Evolutionary conservation across 2,888 invertebrate genomes (phyloP), one percentile per base, ranked within the genome.

Genomic region (Xestia rhomboidea): DNA sequence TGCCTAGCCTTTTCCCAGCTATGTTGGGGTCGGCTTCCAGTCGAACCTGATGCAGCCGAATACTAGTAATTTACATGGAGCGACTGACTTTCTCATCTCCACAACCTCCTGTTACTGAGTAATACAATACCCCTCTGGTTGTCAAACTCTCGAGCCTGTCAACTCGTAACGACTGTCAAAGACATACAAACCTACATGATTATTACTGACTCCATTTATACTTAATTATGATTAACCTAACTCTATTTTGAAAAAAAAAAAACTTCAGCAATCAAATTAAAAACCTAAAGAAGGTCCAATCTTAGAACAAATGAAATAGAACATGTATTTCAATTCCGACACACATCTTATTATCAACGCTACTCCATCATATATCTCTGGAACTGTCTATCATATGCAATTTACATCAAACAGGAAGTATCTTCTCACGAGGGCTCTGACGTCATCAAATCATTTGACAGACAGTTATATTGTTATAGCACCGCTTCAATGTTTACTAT

Each of bases 391-490:
- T 87, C 79, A 69, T 18, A 71, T 66, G 54, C 46, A 71, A 79
- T 79, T 60, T 66, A 63, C 54, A 78, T 73, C 60, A 38, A 68
- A 68, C 49, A 67, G 69, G 66, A 83, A 83, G 41, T 41, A n/a
- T 49, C 68, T 79, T 66, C 79, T 71, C 68, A 62, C 69, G 30
- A 83, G 27, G 51, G 79, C 15, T 54, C 44, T 74, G 81, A 74
- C 87, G 74, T 87, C 81, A 84, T 54, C 54, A 57, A 46, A 63
- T 73, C 34, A 77, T 72, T 83, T 74, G 54, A 79, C 84, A 79
- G 84, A 57, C 74, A 80, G 68, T 69, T 67, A 66, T 60, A 87
- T 74, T 79, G 85, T 75, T 86, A 70, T 0, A 83, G 15, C 46
- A 71, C 38, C 41, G 63, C 78, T 79, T 69, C 68, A 87, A 79